A percentile compares a stretch with the other conserved stretches of the same genome.
phyloP scores from a whole-genome alignment of 2,797 vertebrate genomes.

The Phataginus tetradactyla region DNA sequence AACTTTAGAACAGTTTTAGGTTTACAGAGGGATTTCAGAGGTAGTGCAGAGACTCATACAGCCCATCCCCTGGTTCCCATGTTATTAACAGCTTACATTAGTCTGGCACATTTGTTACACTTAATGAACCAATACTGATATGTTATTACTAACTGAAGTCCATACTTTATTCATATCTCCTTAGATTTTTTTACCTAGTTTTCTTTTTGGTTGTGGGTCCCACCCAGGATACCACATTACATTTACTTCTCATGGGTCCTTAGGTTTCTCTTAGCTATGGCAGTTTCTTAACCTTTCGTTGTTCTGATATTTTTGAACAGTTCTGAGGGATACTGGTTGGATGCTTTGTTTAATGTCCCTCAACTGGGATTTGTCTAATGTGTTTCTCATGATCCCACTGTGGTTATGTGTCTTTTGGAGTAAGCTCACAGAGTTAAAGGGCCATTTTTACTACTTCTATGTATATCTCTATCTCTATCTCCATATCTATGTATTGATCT shows the following conservation, averaged over 20 bases:
- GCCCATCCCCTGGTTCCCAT: background rate
- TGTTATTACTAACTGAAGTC: background rate
- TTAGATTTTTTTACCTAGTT: background rate
- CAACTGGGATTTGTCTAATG: background rate
- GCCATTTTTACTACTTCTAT: background rate
- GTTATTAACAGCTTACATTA: background rate
- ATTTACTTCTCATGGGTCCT: background rate
- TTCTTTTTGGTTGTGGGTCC: background rate
- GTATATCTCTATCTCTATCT: background rate
- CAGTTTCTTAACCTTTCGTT: background rate
- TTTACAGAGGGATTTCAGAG: background rate
- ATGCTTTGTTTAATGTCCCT: background rate
- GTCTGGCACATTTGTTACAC: background rate
- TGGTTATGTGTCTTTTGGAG: background rate
- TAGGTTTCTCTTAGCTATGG: background rate
- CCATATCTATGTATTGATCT: background rate
- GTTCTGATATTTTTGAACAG: background rate
- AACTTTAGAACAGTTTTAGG: conserved; percentile 15
- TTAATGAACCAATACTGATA: background rate
- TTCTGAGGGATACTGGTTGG: background rate
- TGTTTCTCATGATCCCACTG: background rate
- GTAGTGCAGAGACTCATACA: background rate
- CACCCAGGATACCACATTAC: background rate
- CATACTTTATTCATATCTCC: background rate
- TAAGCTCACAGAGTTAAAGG: background rate